Base-by-base conservation (phyloP, 2,888 invertebrate genomes). In the Scaptomyza tumidula region DNA sequence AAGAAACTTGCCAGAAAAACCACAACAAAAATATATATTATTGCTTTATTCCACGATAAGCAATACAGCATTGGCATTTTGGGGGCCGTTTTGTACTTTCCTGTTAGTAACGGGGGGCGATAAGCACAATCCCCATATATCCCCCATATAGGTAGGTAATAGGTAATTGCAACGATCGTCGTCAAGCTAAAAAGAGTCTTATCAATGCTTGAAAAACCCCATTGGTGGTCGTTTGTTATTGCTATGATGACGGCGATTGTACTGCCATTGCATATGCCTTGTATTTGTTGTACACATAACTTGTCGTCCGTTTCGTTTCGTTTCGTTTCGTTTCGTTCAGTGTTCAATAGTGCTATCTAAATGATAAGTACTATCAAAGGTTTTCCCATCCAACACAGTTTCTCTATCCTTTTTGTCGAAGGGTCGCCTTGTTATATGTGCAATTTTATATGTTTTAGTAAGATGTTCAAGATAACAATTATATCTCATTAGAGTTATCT, bases 141-240 rank as follows among this genome's bases (percentile, higher is more conserved):
- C 37, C 37, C 37, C 14, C 33, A n/a, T n/a, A n/a, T n/a, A n/a
- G n/a, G n/a, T n/a, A n/a, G n/a, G n/a, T n/a, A 1, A 27, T 19
- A 29, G 27, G 27, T 29, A 50, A 19, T 19, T 62, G 52, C 29
- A 35, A 37, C 24, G 58, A 48, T 52, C 48, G 65, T 65, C 39
- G 65, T 37, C 43, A 59, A 59, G 46, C 37, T 37, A 44, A 9
- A 39, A n/a, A n/a, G n/a, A n/a, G 3, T 7, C 69, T 76, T 76
- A 76, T 76, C 76, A 63, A 35, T 44, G 11, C 6, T 19, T 71
- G 78, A 80, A 83, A 85, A 85, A 80, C 70, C 83, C 76, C 74
- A 80, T 71, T 50, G 77, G 84, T 79, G 70, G 71, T 77, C 75
- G 82, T 70, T 80, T 75, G 69, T 78, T 69, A 72, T 75, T 41